These are phyloP conservation scores for Pogonus chalceus DNA, from an alignment of 1,140 invertebrate genomes.

Conservation along the genomic window DNA sequence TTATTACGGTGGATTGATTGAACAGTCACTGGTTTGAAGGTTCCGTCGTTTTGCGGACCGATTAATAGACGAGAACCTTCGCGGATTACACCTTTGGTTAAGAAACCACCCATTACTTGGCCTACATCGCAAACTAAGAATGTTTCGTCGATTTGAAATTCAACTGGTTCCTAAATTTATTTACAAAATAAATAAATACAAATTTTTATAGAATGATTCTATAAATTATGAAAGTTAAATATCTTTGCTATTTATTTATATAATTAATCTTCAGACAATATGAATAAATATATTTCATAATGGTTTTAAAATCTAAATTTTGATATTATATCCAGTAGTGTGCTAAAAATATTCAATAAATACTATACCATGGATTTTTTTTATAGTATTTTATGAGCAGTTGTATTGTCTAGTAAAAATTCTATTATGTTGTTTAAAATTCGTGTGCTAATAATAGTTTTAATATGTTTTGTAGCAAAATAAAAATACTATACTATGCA, in stretches of 20 bases:
- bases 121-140: slow-evolving; percentile 68
- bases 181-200: slow-evolving; percentile 10
- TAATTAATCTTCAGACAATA: neutral
- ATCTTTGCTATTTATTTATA: slow-evolving; percentile 8
- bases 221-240: no score
- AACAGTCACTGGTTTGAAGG: slow-evolving; percentile 68
- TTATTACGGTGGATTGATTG: slow-evolving; percentile 84
- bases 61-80: slow-evolving; percentile 66
- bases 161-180: slow-evolving; percentile 51
- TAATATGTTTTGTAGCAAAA: no score
- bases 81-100: slow-evolving; percentile 73
- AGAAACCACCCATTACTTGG: slow-evolving; percentile 79
- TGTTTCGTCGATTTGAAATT: slow-evolving; percentile 91
- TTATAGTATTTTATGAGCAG: no score
- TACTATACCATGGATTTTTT: no score
- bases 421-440: no score
- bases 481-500: no score
- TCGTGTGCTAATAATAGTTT: no score
- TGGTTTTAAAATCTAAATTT: no score
- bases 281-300: no score
- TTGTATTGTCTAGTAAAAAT: no score
- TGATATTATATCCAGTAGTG: no score
- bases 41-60: slow-evolving; percentile 77
- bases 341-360: no score
- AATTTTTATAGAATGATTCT: slow-evolving; percentile 7